These are phyloP conservation scores for Cataglyphis albicans DNA, from an alignment of 2,888 invertebrate genomes.

Conservation along the genomic window DNA sequence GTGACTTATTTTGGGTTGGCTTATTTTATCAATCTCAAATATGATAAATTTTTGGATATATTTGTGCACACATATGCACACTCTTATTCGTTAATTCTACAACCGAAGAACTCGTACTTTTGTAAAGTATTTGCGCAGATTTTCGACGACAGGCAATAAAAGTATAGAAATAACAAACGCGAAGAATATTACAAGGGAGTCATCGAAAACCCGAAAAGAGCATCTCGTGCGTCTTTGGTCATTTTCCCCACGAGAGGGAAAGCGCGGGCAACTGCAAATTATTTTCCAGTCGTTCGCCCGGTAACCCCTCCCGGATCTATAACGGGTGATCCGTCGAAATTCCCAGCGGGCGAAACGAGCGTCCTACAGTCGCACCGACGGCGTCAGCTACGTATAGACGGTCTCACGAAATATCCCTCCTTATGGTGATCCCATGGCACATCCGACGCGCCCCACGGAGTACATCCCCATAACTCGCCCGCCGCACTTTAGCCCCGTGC, in stretches of 20 bases:
- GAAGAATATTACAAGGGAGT: slow-evolving; percentile 13
- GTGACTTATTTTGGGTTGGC: not conserved
- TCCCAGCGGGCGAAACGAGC: slow-evolving; percentile 77
- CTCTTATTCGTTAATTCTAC: not conserved
- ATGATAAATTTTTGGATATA: not conserved
- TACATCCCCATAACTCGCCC: slow-evolving; percentile 82
- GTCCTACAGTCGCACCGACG: slow-evolving; percentile 61
- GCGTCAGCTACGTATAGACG: slow-evolving; percentile 75
- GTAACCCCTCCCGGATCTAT: slow-evolving; percentile 73
- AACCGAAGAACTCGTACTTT: not conserved
- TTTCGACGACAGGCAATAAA: not conserved
- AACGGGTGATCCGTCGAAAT: slow-evolving; percentile 82
- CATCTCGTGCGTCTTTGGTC: slow-evolving; percentile 70
- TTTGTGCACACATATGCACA: not conserved
- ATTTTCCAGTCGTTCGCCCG: slow-evolving; percentile 77
- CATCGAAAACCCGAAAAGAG: slow-evolving; percentile 24
- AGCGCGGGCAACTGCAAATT: slow-evolving; percentile 74
- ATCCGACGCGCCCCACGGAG: slow-evolving; percentile 78
- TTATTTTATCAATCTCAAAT: not conserved
- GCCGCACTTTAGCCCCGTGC: slow-evolving; percentile 75
- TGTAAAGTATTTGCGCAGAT: slow-evolving; percentile 1
- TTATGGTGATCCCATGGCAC: slow-evolving; percentile 85
- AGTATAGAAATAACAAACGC: not conserved
- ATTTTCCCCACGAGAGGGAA: slow-evolving; percentile 75
- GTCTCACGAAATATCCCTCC: slow-evolving; percentile 84